These are phyloP conservation scores for Hermodice carunculata DNA, from an alignment of 2,888 invertebrate species.

Conservation along the genomic window DNA sequence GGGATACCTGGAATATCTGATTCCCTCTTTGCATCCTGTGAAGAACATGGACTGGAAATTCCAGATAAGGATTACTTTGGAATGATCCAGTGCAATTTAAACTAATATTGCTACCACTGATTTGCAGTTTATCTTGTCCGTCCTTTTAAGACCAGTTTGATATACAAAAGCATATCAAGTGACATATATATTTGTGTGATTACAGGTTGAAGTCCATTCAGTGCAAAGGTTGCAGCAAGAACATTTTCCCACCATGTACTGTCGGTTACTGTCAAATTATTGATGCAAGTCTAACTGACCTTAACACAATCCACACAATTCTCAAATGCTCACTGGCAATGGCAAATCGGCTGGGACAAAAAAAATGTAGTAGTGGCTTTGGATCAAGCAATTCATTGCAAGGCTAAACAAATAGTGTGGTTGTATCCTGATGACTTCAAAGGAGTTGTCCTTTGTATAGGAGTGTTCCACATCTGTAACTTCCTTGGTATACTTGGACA, in stretches of 20 bases:
- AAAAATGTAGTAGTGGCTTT: background rate
- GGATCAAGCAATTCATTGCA: conserved; percentile 11
- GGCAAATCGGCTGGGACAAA: background rate
- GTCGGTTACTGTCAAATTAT: conserved; percentile 2
- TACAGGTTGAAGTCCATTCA: too few species aligned
- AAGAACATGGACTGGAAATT: too few species aligned
- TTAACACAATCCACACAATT: background rate
- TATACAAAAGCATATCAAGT: too few species aligned
- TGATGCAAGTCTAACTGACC: background rate
- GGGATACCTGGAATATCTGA: too few species aligned
- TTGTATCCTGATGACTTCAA: background rate
- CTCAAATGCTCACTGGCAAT: background rate
- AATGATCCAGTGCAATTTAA: too few species aligned
- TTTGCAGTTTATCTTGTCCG: too few species aligned
- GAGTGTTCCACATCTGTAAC: background rate
- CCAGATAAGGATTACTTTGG: too few species aligned
- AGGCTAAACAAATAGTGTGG: conserved; percentile 10
- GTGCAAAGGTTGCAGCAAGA: too few species aligned
- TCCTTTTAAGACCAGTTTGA: too few species aligned
- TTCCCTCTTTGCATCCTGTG: too few species aligned
- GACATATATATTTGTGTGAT: too few species aligned
- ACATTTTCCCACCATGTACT: background rate
- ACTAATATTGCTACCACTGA: too few species aligned
- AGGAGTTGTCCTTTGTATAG: background rate
- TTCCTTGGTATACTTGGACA: background rate